phyloP scores from a whole-genome alignment of 2,113 vertebrate genomes.

The Lepus americanus region DNA sequence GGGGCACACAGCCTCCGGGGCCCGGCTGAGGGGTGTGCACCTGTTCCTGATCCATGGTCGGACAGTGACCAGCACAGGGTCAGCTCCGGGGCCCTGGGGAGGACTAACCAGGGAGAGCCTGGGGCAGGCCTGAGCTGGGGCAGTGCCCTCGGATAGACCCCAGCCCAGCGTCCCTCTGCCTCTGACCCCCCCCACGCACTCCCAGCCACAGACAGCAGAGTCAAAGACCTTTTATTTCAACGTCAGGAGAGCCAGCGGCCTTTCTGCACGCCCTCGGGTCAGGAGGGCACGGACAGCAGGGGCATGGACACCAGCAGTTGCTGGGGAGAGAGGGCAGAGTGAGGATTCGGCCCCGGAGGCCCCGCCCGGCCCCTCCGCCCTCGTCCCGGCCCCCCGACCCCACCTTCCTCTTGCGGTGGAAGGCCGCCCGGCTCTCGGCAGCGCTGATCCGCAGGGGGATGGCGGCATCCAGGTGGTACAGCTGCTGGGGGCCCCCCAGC shows the following conservation, averaged over 20 bases:
- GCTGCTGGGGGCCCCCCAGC: conserved; percentile 87
- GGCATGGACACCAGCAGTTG: conserved; percentile 78
- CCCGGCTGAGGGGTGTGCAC: neutral
- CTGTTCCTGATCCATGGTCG: neutral
- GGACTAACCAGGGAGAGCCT: neutral
- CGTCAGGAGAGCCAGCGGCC: neutral
- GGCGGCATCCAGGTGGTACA: conserved; percentile 90
- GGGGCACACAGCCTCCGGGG: neutral
- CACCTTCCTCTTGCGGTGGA: conserved; percentile 90
- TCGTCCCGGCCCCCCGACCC: neutral
- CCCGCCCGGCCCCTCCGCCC: no score
- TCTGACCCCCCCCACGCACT: neutral
- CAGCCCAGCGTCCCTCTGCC: neutral
- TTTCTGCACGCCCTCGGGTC: neutral
- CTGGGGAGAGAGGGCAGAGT: neutral
- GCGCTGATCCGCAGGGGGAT: conserved; percentile 88
- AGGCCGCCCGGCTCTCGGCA: conserved; percentile 90
- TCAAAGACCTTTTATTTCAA: conserved; percentile 70
- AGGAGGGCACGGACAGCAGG: conserved; percentile 50
- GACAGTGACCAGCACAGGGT: neutral
- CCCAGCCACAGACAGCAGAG: conserved; percentile 20
- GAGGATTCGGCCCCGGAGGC: neutral
- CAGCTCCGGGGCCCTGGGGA: neutral
- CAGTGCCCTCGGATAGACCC: neutral
- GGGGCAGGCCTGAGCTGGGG: neutral